phyloP scores from a whole-genome alignment of 2,797 vertebrate genomes.

The Platalea minor region DNA sequence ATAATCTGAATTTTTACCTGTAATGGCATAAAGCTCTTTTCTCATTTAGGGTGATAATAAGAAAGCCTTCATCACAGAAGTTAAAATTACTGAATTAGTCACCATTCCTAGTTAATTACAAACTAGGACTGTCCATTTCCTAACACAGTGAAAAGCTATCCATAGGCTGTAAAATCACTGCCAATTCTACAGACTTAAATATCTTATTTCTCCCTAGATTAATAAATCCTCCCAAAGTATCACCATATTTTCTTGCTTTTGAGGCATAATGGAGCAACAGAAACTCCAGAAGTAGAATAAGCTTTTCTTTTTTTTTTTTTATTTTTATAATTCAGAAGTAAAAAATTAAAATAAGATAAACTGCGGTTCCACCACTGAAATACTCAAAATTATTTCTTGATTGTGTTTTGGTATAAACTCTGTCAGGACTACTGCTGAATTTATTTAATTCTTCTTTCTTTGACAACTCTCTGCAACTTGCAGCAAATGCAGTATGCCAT shows the following conservation, averaged over 20 bases:
- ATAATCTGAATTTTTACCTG: not conserved
- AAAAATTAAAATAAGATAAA: not conserved
- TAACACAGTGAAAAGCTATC: not conserved
- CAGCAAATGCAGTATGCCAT: not conserved
- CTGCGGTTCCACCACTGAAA: not conserved
- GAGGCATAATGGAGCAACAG: not conserved
- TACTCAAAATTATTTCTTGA: not conserved
- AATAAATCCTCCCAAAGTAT: not conserved
- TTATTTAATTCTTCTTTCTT: not conserved
- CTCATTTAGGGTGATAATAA: not conserved
- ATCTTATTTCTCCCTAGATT: not conserved
- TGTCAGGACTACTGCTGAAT: not conserved
- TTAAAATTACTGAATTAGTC: not conserved
- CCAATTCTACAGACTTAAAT: not conserved
- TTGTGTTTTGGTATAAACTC: not conserved
- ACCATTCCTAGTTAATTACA: not conserved
- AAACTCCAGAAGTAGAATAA: not conserved
- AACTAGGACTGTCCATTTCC: not conserved
- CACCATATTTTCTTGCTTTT: not conserved
- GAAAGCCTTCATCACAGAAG: not conserved
- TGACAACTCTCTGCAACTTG: not conserved
- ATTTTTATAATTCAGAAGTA: not conserved
- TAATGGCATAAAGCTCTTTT: not conserved
- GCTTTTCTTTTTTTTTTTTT: not conserved
- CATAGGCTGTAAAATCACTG: not conserved